Conservation (phyloP, 1,140 invertebrate genomes). For the Eulimnadia texana region DNA sequence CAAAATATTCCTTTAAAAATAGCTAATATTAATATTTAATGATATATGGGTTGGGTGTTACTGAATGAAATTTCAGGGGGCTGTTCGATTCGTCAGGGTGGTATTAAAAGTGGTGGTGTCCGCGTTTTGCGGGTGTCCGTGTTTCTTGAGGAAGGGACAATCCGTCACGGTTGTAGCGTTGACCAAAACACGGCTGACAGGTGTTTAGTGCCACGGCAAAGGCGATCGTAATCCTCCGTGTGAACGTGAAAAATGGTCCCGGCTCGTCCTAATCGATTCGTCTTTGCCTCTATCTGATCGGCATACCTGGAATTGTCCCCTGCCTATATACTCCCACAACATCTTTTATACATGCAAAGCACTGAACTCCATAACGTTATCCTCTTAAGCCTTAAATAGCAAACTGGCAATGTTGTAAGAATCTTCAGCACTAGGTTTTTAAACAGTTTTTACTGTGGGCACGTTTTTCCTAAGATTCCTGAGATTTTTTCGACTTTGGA, state of each 20-base stretch:
- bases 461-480: no score
- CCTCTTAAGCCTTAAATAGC: no score
- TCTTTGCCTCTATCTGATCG: constrained; percentile 31
- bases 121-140: background rate
- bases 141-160: background rate
- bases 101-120: background rate
- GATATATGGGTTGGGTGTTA: no score
- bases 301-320: constrained; percentile 40
- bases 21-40: no score
- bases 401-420: no score
- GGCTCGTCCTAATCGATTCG: constrained; percentile 58
- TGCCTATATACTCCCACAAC: constrained; percentile 33
- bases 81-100: no score
- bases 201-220: background rate
- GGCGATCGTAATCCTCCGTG: background rate
- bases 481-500: no score
- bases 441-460: no score
- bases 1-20: background rate
- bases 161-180: background rate
- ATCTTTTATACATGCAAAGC: no score
- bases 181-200: background rate
- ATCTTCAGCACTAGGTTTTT: no score
- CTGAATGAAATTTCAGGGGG: no score
- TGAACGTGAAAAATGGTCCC: constrained; percentile 22
- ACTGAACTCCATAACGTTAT: no score